A percentile compares a stretch with the other conserved stretches of the same genome.
Conservation (phyloP, 2,888 invertebrate genomes). For the Lepas anatifera region DNA sequence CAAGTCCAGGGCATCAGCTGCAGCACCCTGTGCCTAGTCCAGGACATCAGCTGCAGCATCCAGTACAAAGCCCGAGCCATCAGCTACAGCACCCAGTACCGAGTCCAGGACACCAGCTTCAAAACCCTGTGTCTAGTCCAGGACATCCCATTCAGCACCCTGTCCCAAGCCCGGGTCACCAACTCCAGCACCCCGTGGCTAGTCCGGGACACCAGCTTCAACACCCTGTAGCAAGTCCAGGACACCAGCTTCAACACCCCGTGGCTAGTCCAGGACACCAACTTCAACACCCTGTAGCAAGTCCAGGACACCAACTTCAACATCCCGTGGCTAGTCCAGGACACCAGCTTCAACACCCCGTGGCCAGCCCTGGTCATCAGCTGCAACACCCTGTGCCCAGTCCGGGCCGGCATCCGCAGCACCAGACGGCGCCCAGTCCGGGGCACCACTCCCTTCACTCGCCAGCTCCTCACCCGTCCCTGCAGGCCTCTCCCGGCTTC, state of each 20-base stretch:
- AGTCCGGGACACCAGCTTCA: slow-evolving; percentile 23
- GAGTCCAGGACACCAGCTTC: slow-evolving; percentile 32
- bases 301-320: no score
- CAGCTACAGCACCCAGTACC: slow-evolving; percentile 25
- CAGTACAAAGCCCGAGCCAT: no score
- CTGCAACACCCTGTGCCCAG: slow-evolving; percentile 22
- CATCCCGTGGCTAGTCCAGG: slow-evolving; percentile 4
- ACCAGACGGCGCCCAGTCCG: slow-evolving; percentile 22
- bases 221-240: slow-evolving; percentile 22
- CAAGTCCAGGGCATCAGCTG: background rate
- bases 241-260: slow-evolving; percentile 18
- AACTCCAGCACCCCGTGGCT: slow-evolving; percentile 30
- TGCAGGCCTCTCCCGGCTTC: slow-evolving; percentile 16
- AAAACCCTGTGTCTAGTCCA: no score
- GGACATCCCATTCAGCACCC: no score
- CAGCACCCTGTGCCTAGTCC: background rate
- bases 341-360: background rate
- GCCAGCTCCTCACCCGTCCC: slow-evolving; percentile 17
- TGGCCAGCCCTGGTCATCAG: no score
- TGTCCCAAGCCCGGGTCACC: no score
- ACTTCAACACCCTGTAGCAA: slow-evolving; percentile 17
- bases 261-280: slow-evolving; percentile 18
- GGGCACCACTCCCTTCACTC: slow-evolving; percentile 9
- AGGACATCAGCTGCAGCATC: no score
- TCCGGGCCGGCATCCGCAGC: background rate